Percentiles rank a stretch among this genome's conserved stretches.
These are phyloP conservation scores for Troides oblongomaculatus DNA, from an alignment of 2,888 invertebrate genomes.

Conservation along the genomic window DNA sequence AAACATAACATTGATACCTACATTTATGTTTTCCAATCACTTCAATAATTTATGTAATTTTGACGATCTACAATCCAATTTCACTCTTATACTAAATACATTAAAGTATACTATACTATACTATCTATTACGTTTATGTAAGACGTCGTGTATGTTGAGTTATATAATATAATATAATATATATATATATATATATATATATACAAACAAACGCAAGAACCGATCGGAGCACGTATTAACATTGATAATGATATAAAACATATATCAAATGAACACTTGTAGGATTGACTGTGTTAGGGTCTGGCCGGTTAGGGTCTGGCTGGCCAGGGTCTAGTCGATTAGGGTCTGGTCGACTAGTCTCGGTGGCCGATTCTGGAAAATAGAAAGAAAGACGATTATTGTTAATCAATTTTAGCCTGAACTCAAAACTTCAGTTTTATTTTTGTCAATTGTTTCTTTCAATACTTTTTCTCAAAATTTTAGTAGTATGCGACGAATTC, in stretches of 20 bases:
- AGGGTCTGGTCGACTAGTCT: not conserved
- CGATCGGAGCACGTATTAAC: conserved; percentile 18
- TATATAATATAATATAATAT: too few species aligned
- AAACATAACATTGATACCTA: not conserved
- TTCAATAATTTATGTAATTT: not conserved
- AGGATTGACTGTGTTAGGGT: conserved; percentile 1
- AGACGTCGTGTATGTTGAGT: not conserved
- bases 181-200: too few species aligned
- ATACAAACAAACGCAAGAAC: conserved; percentile 8
- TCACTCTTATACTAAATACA: not conserved
- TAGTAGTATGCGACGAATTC: too few species aligned
- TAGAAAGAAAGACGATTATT: not conserved
- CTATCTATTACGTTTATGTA: not conserved
- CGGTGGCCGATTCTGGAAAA: conserved; percentile 14
- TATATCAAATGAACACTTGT: conserved; percentile 12
- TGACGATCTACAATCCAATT: not conserved
- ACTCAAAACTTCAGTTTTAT: too few species aligned
- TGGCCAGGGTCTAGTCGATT: not conserved
- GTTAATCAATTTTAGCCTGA: too few species aligned
- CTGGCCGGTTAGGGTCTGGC: not conserved
- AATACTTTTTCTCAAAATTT: too few species aligned
- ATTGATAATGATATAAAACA: conserved; percentile 10
- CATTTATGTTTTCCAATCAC: not conserved
- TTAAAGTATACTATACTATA: not conserved
- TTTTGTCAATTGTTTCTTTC: too few species aligned